Conservation (phyloP, 2,888 invertebrate genomes). For the Limnephilus rhombicus region DNA sequence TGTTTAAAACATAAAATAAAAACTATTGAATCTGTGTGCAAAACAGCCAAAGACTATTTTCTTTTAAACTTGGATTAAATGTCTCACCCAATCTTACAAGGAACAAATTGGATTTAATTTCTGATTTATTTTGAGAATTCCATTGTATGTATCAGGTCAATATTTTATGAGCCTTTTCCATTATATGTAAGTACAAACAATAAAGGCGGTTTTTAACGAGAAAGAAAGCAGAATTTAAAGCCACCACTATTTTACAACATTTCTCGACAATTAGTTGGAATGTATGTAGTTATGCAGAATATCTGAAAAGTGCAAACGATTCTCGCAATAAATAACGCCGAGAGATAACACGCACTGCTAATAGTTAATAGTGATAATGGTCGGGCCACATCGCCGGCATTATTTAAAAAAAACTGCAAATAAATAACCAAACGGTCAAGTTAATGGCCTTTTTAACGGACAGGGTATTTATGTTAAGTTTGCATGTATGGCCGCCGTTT, state of each 20-base stretch:
- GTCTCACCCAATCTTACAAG: too few species aligned
- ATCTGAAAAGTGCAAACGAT: background rate
- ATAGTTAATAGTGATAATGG: slow-evolving; percentile 49
- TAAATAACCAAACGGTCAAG: slow-evolving; percentile 61
- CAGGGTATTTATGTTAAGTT: slow-evolving; percentile 62
- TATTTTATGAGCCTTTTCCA: background rate
- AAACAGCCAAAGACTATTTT: too few species aligned
- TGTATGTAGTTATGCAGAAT: background rate
- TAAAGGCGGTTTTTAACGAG: background rate
- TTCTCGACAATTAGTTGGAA: background rate
- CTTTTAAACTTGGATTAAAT: too few species aligned
- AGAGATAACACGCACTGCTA: slow-evolving; percentile 58
- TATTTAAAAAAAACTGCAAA: slow-evolving; percentile 58
- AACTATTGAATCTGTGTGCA: too few species aligned
- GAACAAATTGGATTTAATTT: too few species aligned
- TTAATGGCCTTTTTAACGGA: slow-evolving; percentile 63
- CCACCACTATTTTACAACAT: background rate
- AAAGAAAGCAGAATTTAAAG: background rate
- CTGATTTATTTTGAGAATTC: too few species aligned
- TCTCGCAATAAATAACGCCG: background rate
- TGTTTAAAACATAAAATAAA: too few species aligned
- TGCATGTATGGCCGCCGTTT: slow-evolving; percentile 61
- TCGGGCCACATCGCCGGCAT: slow-evolving; percentile 49
- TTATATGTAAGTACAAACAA: background rate
- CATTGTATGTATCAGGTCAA: too few species aligned